Base-by-base conservation (phyloP, 2,888 invertebrate species). In the Gibbula magus region DNA sequence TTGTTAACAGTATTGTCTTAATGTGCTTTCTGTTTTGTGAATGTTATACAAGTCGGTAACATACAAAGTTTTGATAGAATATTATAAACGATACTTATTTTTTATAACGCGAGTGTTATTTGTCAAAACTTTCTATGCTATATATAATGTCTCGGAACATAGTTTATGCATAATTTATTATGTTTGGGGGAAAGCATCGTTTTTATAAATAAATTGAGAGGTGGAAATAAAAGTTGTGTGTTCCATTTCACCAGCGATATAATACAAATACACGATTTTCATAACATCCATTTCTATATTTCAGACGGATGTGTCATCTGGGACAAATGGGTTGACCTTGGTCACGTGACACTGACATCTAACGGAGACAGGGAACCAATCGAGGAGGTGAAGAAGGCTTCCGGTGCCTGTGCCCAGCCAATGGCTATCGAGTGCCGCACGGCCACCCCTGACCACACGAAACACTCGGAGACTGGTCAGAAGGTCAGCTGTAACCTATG, bases 401-500 rank as follows among this genome's bases (percentile, higher is more conserved):
- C 89, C 1, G 77, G 77, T 0, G 16, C 80, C 13, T 91, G 91
- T 79, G 81, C 56, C 16, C 85, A 85, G 56, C 91, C 92, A 7
- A 83, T 87, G 32, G 84, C 86, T 56, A 91, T 92, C 51, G 88
- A 91, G 78, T 92, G 92, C 83, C 86, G 88, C 35, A 86, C 88
- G 20, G 88, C 89, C 51, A 87, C 85, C 39, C 80, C 76, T 0
- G 87, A 88, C 79, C 84, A 85, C 25, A 83, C 86, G 3, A 83
- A 85, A 16, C 83, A 83, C n/a, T 83, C 86, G 56, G 81, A 86
- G 29, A 86, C 88, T 10, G 88, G 87, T 8, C 90, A 91, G 81
- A 83, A 80, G 0, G 86, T 87, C 13, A 85, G 83, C 10, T 92
- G 92, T 82, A 89, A 90, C 79, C 91, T 97, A 81, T 95, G 96